Conservation (phyloP, 2,888 invertebrate genomes). For the Spialia ferax region DNA sequence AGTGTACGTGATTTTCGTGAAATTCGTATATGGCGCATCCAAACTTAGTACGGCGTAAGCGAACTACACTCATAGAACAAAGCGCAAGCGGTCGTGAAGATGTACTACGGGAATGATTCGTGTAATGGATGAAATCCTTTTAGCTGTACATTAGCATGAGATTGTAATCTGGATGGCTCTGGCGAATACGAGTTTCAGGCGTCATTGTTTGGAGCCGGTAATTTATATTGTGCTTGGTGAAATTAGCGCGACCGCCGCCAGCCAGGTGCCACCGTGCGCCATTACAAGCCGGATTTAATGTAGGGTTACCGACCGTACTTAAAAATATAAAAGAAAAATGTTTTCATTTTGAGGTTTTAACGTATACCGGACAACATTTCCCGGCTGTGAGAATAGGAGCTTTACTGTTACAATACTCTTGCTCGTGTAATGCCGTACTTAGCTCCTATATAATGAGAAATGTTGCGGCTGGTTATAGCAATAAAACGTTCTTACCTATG, state of each 20-base stretch:
- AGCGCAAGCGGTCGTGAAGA: conserved; percentile 37
- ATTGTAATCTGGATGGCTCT: conserved; percentile 60
- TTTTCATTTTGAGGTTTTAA: conserved; percentile 6
- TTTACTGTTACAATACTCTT: neutral
- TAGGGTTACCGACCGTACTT: conserved; percentile 33
- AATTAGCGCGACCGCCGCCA: conserved; percentile 68
- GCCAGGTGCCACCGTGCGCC: conserved; percentile 72
- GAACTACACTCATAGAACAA: conserved; percentile 12
- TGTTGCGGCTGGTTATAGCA: neutral
- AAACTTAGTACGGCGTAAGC: too few species aligned
- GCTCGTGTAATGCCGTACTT: neutral
- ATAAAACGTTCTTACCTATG: neutral
- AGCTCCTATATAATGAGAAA: neutral
- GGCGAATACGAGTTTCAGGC: conserved; percentile 52
- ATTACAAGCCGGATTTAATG: conserved; percentile 75
- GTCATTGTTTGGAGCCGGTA: conserved; percentile 77
- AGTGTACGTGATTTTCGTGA: too few species aligned
- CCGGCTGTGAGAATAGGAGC: neutral
- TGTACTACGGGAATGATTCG: conserved; percentile 53
- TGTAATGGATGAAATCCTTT: conserved; percentile 65
- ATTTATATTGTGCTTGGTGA: conserved; percentile 79
- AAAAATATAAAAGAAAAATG: conserved; percentile 16
- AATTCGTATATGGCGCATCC: too few species aligned
- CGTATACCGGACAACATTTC: neutral
- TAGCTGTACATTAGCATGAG: conserved; percentile 56